phyloP scores from a whole-genome alignment of 1,140 invertebrate species.

The Propsilocerus akamusi region DNA sequence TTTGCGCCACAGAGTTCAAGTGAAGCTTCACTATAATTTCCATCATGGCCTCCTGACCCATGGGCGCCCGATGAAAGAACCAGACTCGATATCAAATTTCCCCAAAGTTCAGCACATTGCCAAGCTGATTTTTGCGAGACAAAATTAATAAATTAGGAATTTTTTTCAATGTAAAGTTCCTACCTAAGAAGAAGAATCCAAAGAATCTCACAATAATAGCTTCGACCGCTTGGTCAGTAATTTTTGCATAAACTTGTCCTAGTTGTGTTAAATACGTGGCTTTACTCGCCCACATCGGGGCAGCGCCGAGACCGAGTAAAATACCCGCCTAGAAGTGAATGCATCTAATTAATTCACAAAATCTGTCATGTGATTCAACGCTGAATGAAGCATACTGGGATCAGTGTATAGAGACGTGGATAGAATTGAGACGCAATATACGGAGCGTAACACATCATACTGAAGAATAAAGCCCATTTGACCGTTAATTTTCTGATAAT shows the following conservation, averaged over 20 bases:
- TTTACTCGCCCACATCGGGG: constrained; percentile 92
- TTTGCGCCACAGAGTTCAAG: constrained; percentile 58
- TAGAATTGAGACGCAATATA: constrained; percentile 91
- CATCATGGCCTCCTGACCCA: constrained; percentile 30
- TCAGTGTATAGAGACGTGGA: constrained; percentile 25
- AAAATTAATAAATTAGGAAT: no score
- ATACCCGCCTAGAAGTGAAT: constrained; percentile 45
- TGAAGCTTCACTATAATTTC: constrained; percentile 28
- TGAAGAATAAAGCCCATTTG: constrained; percentile 85
- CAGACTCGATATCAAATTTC: constrained; percentile 89
- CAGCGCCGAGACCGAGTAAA: constrained; percentile 73
- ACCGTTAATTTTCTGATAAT: constrained; percentile 77
- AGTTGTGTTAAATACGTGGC: constrained; percentile 89
- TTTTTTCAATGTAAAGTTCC: not conserved
- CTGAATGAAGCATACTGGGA: not conserved
- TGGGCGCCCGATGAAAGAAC: constrained; percentile 61
- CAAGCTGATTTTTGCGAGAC: no score
- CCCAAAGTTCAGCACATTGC: constrained; percentile 89
- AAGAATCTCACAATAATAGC: constrained; percentile 89
- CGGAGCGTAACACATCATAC: constrained; percentile 79
- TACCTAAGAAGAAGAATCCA: constrained; percentile 83
- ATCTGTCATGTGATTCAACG: not conserved
- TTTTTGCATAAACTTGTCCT: constrained; percentile 71
- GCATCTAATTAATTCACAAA: not conserved
- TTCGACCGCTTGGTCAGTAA: constrained; percentile 71